phyloP scores from a whole-genome alignment of 2,797 vertebrate species.

The Botia almorhae region DNA sequence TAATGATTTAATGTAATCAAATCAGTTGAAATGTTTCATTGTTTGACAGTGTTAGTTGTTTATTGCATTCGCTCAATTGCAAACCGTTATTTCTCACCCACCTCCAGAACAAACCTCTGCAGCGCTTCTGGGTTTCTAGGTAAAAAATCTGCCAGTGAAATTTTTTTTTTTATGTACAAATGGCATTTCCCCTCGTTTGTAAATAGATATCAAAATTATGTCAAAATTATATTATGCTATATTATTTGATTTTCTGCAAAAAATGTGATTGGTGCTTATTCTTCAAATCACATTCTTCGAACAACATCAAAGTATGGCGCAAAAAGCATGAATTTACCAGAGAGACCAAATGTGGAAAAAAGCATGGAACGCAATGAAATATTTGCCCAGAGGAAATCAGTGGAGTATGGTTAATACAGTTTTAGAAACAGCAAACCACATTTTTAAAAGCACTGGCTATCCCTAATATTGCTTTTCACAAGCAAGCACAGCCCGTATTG shows the following conservation, averaged over 20 bases:
- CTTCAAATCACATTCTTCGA: background rate
- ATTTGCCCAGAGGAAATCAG: background rate
- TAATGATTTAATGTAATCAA: background rate
- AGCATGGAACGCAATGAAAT: background rate
- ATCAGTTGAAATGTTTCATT: background rate
- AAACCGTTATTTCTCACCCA: constrained; percentile 53
- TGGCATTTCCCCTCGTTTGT: constrained; percentile 20
- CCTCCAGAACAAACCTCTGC: constrained; percentile 48
- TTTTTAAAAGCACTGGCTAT: too few relatives aligned
- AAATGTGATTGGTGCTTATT: background rate
- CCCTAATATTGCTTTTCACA: constrained; percentile 6
- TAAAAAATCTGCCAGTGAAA: constrained; percentile 23
- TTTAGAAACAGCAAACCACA: background rate
- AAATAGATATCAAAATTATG: background rate
- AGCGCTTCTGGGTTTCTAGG: constrained; percentile 47
- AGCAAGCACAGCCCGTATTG: constrained; percentile 14
- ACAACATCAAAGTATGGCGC: background rate
- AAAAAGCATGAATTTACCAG: background rate
- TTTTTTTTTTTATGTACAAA: constrained; percentile 4
- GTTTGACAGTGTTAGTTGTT: constrained; percentile 14
- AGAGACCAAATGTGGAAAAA: background rate
- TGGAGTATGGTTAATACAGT: background rate
- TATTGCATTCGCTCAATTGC: constrained; percentile 11
- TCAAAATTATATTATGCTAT: background rate
- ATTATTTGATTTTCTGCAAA: background rate